These are phyloP conservation scores for Leptinotarsa texana DNA, from an alignment of 1,140 invertebrate species.

Conservation along the genomic window DNA sequence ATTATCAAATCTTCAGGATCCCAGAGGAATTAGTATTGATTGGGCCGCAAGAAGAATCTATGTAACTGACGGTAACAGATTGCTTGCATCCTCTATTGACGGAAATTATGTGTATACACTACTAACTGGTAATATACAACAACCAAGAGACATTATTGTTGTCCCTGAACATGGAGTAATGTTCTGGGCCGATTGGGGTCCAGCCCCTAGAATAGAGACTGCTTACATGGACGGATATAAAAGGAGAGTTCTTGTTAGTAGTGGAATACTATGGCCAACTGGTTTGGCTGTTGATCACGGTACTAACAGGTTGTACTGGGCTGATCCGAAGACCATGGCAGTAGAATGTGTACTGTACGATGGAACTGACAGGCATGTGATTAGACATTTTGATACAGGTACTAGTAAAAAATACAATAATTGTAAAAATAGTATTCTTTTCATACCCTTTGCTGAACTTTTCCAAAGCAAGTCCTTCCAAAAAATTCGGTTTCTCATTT, in stretches of 20 bases:
- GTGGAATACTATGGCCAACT: constrained; percentile 66
- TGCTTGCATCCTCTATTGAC: constrained; percentile 66
- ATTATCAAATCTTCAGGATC: constrained; percentile 59
- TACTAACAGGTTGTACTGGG: constrained; percentile 73
- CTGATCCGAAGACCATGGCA: constrained; percentile 68
- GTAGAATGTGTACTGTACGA: constrained; percentile 71
- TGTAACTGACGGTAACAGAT: constrained; percentile 69
- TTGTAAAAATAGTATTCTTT: too few species aligned
- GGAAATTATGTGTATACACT: constrained; percentile 64
- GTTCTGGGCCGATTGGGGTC: constrained; percentile 57
- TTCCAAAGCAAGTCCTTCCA: too few species aligned
- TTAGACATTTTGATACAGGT: constrained; percentile 61
- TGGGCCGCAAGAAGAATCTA: constrained; percentile 75
- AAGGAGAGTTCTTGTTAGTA: constrained; percentile 61
- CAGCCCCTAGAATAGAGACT: constrained; percentile 63
- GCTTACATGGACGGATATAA: constrained; percentile 70
- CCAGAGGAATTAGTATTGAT: constrained; percentile 79
- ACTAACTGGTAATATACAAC: constrained; percentile 62
- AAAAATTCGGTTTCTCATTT: too few species aligned
- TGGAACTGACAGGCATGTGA: constrained; percentile 66
- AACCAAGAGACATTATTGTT: constrained; percentile 68
- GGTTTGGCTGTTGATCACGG: constrained; percentile 73
- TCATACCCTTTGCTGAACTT: too few species aligned
- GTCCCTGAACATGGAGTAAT: constrained; percentile 65
- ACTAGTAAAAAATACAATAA: constrained; percentile 13